These are phyloP conservation scores for Leptinotarsa juncta DNA, from an alignment of 2,888 invertebrate genomes.

Conservation along the genomic window DNA sequence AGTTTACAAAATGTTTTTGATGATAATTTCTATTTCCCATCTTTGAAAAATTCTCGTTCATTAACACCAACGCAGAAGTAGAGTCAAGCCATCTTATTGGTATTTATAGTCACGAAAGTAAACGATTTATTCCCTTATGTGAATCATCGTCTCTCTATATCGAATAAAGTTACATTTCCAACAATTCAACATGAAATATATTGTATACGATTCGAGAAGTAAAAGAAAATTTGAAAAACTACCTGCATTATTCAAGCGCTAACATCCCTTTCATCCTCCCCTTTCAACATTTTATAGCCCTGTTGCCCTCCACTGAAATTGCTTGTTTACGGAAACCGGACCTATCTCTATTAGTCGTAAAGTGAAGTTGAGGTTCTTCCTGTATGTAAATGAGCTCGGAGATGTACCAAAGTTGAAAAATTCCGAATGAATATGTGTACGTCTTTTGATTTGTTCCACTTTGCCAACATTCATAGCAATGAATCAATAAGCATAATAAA, in stretches of 20 bases:
- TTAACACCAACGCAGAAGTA: too few species aligned
- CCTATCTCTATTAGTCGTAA: conserved; percentile 28
- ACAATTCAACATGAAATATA: neutral
- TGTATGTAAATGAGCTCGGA: conserved; percentile 5
- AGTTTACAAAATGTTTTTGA: too few species aligned
- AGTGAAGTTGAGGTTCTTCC: conserved; percentile 17
- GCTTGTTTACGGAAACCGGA: conserved; percentile 34
- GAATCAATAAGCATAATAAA: neutral
- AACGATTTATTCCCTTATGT: too few species aligned
- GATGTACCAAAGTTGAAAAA: neutral
- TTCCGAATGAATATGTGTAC: neutral
- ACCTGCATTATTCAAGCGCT: conserved; percentile 7
- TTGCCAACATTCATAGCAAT: neutral
- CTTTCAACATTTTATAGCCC: conserved; percentile 30
- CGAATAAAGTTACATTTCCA: neutral
- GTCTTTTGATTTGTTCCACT: neutral
- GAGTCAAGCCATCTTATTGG: too few species aligned
- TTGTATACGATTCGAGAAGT: neutral
- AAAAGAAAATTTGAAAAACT: neutral
- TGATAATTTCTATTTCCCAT: too few species aligned
- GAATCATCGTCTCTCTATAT: neutral
- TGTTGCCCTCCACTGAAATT: conserved; percentile 24
- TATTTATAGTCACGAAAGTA: too few species aligned
- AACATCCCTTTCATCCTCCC: conserved; percentile 20
- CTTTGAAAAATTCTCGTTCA: too few species aligned